Base-by-base conservation (phyloP, 1,140 invertebrate species). In the Dysdera silvatica region DNA sequence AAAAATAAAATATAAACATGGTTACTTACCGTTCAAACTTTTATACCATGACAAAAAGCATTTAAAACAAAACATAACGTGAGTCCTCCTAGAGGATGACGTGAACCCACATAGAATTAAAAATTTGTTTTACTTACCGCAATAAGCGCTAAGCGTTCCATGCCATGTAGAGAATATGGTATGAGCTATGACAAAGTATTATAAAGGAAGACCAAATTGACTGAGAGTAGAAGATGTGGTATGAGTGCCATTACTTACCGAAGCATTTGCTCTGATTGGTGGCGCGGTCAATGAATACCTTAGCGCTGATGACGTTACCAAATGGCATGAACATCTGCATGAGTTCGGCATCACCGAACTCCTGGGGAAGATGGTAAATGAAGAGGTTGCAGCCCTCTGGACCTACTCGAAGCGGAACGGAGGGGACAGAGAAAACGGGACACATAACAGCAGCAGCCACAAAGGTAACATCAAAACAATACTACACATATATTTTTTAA, bases 211-310 rank as follows among this genome's bases (percentile, higher is more conserved):
- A n/a, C n/a, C n/a, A n/a, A n/a, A n/a, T n/a, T n/a, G n/a, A n/a
- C n/a, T n/a, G n/a, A n/a, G n/a, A n/a, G n/a, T n/a, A n/a, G n/a
- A n/a, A n/a, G n/a, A n/a, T n/a, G n/a, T n/a, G n/a, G n/a, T n/a
- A n/a, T n/a, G n/a, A n/a, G n/a, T 28, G 20, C 2, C 4, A 18
- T 32, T 41, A 20, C 65, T 58, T 37, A 98, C 96, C 96, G 80
- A 99, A 99, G 82, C 96, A 99, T 85, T 99, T 99, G 84, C 94
- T 98, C 79, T 99, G 95, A 82, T 98, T 99, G 69, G 96, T 99
- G 74, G 95, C 95, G 71, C 95, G 86, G 65, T 99, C 96, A 73
- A 99, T 96, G 81, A 99, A 99, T 64, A 99, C 96, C 84, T 99
- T 99, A 73, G 95, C 96, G 78, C 91, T 96, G 80, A 99, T 98